Base-by-base conservation (phyloP, 2,797 vertebrate species). In the Simalia tracyae region DNA sequence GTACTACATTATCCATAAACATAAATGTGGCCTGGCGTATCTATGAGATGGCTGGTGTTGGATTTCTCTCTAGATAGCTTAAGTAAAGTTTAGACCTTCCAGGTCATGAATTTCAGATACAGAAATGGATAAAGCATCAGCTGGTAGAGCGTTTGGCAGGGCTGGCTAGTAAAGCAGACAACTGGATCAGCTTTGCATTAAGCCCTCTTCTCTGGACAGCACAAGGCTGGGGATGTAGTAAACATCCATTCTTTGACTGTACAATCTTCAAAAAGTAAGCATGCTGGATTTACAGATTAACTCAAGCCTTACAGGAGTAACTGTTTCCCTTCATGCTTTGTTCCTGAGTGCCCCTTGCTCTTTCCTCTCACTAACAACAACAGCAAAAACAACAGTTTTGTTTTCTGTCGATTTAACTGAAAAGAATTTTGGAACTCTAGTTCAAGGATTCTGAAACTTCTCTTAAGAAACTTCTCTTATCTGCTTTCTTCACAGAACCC, bases 41-140 rank as follows among this genome's bases (percentile, higher is more conserved):
- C 59, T 5, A 81, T 46, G 60, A 90, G 87, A 72, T 89, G 92
- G 89, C 46, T 28, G 14, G 19, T 22, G 19, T 0, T 11, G 85
- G 87, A 93, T 57, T 85, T 85, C 60, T n/a, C 5, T 31, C 76
- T 76, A 84, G 89, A 64, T 31, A 72, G 42, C 50, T n/a, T 22
- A 86, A 88, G 89, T 86, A 86, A 93, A 81, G 85, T 86, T 90
- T 84, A 89, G 46, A 36, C 15, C 11, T 93, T 54, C 63, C 57
- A 59, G 72, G 64, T 28, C 54, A 31, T 9, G 8, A 66, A 46
- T 91, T 54, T 72, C 81, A 87, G 59, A 87, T 84, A 89, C 7
- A 12, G 50, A 57, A 84, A 76, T 15, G 90, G 84, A 76, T 64
- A 57, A 36, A 66, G 19, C 64, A 59, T 64, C 66, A 89, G 90